phyloP scores from a whole-genome alignment of 2,888 invertebrate species.

The Temnothorax ravouxi region DNA sequence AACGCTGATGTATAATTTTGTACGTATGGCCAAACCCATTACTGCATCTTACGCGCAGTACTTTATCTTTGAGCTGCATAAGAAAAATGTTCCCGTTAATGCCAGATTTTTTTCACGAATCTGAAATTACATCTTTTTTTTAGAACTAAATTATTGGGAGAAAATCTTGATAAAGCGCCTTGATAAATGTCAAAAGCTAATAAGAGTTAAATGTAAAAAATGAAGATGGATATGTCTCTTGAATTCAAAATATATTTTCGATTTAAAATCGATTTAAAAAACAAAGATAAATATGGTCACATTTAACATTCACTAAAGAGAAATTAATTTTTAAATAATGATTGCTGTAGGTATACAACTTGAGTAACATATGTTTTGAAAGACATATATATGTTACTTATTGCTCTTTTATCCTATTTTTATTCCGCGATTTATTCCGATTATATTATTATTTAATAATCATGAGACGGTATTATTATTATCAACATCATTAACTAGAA shows the following conservation, averaged over 20 bases:
- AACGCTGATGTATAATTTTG: conserved; percentile 27
- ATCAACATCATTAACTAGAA: conserved; percentile 28
- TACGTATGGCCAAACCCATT: background rate
- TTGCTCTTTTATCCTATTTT: background rate
- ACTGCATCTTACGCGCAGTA: background rate
- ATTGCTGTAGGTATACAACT: background rate
- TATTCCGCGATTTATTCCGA: background rate
- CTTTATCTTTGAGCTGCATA: background rate
- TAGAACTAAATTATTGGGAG: background rate
- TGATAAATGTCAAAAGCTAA: background rate
- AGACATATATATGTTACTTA: background rate
- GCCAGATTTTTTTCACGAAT: background rate
- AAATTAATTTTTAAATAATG: conserved; percentile 25
- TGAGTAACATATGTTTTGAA: background rate
- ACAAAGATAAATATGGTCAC: background rate
- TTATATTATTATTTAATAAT: conserved; percentile 16
- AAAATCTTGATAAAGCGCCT: background rate
- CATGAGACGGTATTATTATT: background rate
- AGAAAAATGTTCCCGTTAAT: conserved; percentile 3
- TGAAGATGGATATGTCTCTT: background rate
- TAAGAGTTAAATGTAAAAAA: background rate
- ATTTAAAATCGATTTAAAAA: background rate
- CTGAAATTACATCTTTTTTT: background rate
- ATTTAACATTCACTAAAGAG: background rate
- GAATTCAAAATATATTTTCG: background rate